A percentile compares a stretch with the other conserved stretches of the same genome.
Conservation (phyloP, 2,888 invertebrate genomes). For the Adelognathus sp. region DNA sequence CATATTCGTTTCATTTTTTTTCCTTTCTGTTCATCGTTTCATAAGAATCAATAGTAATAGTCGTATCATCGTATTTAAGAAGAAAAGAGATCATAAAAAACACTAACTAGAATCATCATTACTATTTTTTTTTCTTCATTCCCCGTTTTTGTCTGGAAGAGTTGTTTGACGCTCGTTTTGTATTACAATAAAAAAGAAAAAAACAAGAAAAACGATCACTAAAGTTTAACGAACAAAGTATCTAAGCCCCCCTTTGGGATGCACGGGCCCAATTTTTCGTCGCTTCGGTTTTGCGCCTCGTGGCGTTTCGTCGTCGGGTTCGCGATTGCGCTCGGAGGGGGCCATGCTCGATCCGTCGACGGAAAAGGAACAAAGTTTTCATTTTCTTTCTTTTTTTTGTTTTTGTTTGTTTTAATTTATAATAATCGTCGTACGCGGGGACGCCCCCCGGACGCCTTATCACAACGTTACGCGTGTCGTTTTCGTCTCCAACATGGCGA, state of each 20-base stretch:
- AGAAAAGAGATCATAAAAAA: slow-evolving; percentile 81
- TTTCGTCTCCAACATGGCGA: slow-evolving; percentile 59
- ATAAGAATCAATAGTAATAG: slow-evolving; percentile 76
- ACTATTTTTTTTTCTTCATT: slow-evolving; percentile 58
- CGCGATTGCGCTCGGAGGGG: slow-evolving; percentile 58
- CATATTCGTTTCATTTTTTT: slow-evolving; percentile 55
- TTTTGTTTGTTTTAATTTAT: no score
- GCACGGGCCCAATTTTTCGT: slow-evolving; percentile 19
- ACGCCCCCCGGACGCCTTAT: slow-evolving; percentile 74
- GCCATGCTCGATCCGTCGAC: slow-evolving; percentile 71
- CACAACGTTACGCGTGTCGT: slow-evolving; percentile 76
- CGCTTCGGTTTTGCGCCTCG: not conserved
- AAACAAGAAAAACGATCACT: no score
- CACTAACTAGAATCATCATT: slow-evolving; percentile 80
- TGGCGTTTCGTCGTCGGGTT: slow-evolving; percentile 11
- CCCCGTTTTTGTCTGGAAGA: slow-evolving; percentile 69
- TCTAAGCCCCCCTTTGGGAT: slow-evolving; percentile 66
- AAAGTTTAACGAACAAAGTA: slow-evolving; percentile 76
- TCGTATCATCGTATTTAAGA: slow-evolving; percentile 76
- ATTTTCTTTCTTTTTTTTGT: no score
- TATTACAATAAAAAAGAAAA: slow-evolving; percentile 77
- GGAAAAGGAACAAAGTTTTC: slow-evolving; percentile 77
- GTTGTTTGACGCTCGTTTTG: slow-evolving; percentile 68
- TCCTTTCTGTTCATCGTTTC: slow-evolving; percentile 73
- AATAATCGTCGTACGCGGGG: slow-evolving; percentile 69